A percentile compares a stretch with the other conserved stretches of the same genome.
phyloP scores from a whole-genome alignment of 2,888 invertebrate species.

The Neria commutata region DNA sequence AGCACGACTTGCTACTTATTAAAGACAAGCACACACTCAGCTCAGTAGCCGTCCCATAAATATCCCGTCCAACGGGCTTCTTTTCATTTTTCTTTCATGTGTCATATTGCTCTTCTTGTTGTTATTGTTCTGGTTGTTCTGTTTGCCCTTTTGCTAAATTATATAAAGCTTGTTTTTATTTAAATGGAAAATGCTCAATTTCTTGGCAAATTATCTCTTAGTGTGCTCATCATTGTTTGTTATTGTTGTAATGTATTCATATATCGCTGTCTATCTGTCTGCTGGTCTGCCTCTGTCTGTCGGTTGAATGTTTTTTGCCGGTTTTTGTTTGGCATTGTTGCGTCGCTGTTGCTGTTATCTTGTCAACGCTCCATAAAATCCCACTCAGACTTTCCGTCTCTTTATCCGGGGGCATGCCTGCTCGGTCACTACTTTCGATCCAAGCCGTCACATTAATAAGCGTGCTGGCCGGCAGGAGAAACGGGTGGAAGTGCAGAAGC shows the following conservation, averaged over 20 bases:
- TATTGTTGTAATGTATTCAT: not conserved
- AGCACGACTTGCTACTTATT: not conserved
- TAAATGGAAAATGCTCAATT: constrained; percentile 11
- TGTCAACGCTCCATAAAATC: not conserved
- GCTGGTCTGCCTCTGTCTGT: constrained; percentile 10
- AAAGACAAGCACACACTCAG: not conserved
- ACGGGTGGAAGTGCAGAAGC: too few relatives aligned
- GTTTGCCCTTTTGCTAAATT: not conserved
- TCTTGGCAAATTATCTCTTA: constrained; percentile 11
- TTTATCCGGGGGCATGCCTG: not conserved
- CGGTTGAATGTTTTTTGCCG: not conserved
- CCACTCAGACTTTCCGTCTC: constrained; percentile 10
- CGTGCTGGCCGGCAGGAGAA: too few relatives aligned
- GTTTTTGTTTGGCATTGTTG: not conserved
- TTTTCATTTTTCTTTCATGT: too few relatives aligned
- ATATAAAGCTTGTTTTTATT: not conserved
- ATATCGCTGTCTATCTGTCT: too few relatives aligned
- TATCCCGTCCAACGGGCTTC: too few relatives aligned
- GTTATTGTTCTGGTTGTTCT: not conserved
- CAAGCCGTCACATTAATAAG: constrained; percentile 2
- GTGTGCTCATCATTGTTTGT: constrained; percentile 8
- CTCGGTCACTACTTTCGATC: not conserved
- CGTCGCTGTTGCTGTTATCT: constrained; percentile 2
- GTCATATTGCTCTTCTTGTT: not conserved
- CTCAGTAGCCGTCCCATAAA: too few relatives aligned